A percentile compares a stretch with the other conserved stretches of the same genome.
phyloP scores from a whole-genome alignment of 2,113 vertebrate genomes.

The Cynocephalus volans region DNA sequence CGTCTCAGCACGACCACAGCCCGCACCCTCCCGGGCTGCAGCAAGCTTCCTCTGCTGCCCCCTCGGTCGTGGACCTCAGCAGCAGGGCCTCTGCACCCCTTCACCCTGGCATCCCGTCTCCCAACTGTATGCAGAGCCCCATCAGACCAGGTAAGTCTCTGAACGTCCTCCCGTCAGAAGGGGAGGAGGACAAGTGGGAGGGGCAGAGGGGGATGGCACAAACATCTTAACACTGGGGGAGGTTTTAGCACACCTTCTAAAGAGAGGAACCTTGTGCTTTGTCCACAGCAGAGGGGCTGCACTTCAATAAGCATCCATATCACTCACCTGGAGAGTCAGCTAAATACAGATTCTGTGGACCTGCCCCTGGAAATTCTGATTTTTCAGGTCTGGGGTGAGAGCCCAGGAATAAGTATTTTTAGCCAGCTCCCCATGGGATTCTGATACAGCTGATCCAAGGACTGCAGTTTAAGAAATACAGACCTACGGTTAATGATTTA shows the following conservation, averaged over 20 bases:
- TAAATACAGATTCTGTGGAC: background rate
- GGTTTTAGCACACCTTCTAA: background rate
- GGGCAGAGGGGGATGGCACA: rapidly evolving
- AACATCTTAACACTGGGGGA: background rate
- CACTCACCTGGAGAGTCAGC: background rate
- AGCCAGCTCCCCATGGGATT: background rate
- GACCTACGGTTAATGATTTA: background rate
- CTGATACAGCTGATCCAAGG: background rate
- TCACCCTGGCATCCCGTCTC: constrained; percentile 91
- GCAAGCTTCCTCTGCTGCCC: constrained; percentile 90
- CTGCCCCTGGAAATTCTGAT: background rate
- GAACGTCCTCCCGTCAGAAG: background rate
- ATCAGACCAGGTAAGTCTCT: constrained; percentile 93
- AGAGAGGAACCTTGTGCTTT: background rate
- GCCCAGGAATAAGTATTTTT: background rate
- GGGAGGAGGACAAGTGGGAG: background rate
- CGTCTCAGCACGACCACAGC: constrained; percentile 92
- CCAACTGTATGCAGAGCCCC: constrained; percentile 94
- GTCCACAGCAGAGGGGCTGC: background rate
- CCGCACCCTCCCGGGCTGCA: constrained; percentile 90
- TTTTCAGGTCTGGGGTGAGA: background rate
- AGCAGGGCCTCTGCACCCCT: constrained; percentile 93
- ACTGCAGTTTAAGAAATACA: background rate
- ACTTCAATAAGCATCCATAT: rapidly evolving
- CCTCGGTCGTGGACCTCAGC: constrained; percentile 96